Evolutionary conservation across 1,140 invertebrate genomes (phyloP), one percentile per base, ranked within the genome.

Genomic region (Sarcophaga bullata): DNA sequence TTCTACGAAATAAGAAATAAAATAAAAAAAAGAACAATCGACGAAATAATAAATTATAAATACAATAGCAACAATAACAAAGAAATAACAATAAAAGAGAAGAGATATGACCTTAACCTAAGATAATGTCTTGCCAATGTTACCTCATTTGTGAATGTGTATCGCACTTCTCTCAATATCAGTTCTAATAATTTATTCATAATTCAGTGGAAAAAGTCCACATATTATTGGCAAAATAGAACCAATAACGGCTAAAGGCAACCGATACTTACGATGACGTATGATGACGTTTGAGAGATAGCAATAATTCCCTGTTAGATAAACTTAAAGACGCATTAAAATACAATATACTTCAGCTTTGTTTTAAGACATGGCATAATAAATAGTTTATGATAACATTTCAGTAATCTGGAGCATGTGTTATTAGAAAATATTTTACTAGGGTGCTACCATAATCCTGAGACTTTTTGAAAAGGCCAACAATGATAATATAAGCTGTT

Each of bases 1-100:
- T 58, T 58, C n/a, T 58, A n/a, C 54, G 13, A n/a, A n/a, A 58
- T 58, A 58, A 58, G 54, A 58, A 58, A 58, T 58, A 58, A 58
- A 37, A 58, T 15, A 58, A 58, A 58, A 58, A n/a, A 58, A 58
- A 58, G 7, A 37, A 37, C 4, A 58, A 58, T 58, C 25, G 25
- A 37, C 25, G 25, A 58, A 58, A 58, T 58, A 15, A 58, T n/a
- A n/a, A 58, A 58, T 37, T 37, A 37, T 37, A 37, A 37, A 37
- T 37, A 37, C 25, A 37, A 37, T 4, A 37, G 25, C 25, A 37
- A 37, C 4, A 58, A 58, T n/a, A 58, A 6, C 54, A 58, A 58
- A 15, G 54, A 58, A 37, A 58, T 58, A 58, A 58, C 54, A 58
- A n/a, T 58, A 58, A 58, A n/a, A 58, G n/a, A 58, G 11, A 58